Evolutionary conservation across 2,797 vertebrate genomes (phyloP), one percentile per base, ranked within the genome.

Genomic region (Spondyliosoma cantharus): DNA sequence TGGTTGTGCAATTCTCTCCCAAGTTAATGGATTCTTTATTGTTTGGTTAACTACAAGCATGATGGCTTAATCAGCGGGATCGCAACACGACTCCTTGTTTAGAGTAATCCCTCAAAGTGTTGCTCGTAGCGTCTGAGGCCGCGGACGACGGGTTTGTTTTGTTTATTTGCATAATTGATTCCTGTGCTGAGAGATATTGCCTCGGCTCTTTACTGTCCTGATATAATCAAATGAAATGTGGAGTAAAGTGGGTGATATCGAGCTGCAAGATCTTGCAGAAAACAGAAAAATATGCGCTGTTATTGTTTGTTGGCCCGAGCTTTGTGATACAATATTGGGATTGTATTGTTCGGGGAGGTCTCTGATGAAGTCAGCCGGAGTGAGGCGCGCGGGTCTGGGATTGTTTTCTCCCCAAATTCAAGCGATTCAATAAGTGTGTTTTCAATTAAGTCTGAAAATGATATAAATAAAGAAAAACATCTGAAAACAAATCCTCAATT

Each of bases 331-430:
- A 70, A 79, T 83, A 87, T 83, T 72, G 77, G 71, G 64, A 46
- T 4, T 71, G 84, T 86, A 86, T 90, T 88, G 88, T 87, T 88
- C 16, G n/a, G 91, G 87, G 85, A 88, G 73, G 83, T 88, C 89
- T 86, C 91, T 88, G 72, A 91, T 83, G 83, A 65, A 90, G 84
- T 90, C 79, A 83, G 81, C 53, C 60, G 0, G 46, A 64, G 25
- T 29, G n/a, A 76, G 76, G 67, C 4, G 56, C 64, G 3, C 62
- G 54, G 74, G 66, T 68, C 48, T 65, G 65, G 42, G 72, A 82
- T 78, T 71, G 68, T 81, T 85, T 80, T 62, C 63, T 1, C 68
- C 45, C 52, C 25, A n/a, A 20, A 46, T 74, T 75, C 58, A 12
- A 59, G 45, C 11, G 32, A 81, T 81, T 68, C 72, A 69, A 74